Evolutionary conservation across 1,140 invertebrate genomes (phyloP).

Genomic region (Thaumatotibia leucotreta): DNA sequence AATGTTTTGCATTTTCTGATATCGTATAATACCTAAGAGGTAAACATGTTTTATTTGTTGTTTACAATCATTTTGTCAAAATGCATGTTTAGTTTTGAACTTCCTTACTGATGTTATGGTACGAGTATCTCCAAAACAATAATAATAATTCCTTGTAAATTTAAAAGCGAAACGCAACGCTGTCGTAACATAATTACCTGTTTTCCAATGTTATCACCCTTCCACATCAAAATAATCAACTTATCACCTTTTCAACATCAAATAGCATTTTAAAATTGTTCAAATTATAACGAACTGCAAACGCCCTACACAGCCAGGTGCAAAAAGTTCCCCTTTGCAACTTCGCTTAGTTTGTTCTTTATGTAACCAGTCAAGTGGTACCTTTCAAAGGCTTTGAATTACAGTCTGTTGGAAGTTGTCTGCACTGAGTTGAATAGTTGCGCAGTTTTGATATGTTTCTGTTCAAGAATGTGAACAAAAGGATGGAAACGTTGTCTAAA

Average conservation of each 20-base stretch:
- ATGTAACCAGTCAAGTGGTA: constrained; percentile 14
- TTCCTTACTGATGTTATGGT: too few relatives aligned
- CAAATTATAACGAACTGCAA: constrained; percentile 8
- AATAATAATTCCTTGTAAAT: too few relatives aligned
- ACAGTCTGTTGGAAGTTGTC: constrained; percentile 5
- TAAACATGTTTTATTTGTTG: too few relatives aligned
- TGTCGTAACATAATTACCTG: background rate
- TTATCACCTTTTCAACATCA: constrained; percentile 6
- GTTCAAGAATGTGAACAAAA: background rate
- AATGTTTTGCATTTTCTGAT: too few relatives aligned
- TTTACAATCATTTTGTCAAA: too few relatives aligned
- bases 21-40: too few relatives aligned
- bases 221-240: background rate
- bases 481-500: background rate
- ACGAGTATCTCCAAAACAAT: too few relatives aligned
- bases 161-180: background rate
- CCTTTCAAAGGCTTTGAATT: constrained; percentile 11
- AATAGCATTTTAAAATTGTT: constrained; percentile 10
- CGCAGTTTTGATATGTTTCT: constrained; percentile 13
- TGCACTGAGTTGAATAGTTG: background rate
- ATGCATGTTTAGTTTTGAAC: too few relatives aligned
- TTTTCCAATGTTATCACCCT: background rate
- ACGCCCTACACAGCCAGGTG: constrained; percentile 1
- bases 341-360: constrained; percentile 11
- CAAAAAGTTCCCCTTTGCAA: constrained; percentile 9